Conservation (phyloP, 2,113 vertebrate species). For the Hypocryptadius cinnamomeus region DNA sequence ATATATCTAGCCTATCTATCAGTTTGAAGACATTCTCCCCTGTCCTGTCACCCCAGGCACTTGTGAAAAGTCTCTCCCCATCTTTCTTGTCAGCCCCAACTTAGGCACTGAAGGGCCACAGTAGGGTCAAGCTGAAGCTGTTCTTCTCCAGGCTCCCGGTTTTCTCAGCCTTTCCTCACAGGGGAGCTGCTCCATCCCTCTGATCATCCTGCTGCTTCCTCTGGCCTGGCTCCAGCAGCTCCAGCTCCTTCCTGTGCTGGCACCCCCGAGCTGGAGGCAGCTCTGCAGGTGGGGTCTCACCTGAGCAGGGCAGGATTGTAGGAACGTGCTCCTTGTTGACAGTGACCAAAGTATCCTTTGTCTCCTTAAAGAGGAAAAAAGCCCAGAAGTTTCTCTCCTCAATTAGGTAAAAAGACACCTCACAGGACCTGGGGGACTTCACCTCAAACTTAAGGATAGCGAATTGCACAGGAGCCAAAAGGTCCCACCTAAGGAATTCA, state of each 20-base stretch:
- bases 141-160: background rate
- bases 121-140: too few relatives aligned
- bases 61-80: background rate
- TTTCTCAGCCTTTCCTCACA: background rate
- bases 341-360: too few relatives aligned
- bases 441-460: too few relatives aligned
- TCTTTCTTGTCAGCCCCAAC: background rate
- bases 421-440: too few relatives aligned
- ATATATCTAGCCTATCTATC: background rate
- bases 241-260: accelerated
- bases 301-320: background rate
- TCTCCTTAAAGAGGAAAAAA: too few relatives aligned
- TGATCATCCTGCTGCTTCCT: background rate
- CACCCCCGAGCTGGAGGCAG: background rate
- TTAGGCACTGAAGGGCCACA: background rate
- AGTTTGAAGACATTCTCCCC: background rate
- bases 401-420: too few relatives aligned
- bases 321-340: too few relatives aligned
- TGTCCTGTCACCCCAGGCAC: background rate
- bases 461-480: too few relatives aligned
- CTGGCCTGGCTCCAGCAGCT: background rate
- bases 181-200: background rate
- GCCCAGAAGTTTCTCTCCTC: too few relatives aligned
- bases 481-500: too few relatives aligned
- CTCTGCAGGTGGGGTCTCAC: background rate